These are phyloP conservation scores for Neoascia interrupta DNA, from an alignment of 2,888 invertebrate species.

Conservation along the genomic window DNA sequence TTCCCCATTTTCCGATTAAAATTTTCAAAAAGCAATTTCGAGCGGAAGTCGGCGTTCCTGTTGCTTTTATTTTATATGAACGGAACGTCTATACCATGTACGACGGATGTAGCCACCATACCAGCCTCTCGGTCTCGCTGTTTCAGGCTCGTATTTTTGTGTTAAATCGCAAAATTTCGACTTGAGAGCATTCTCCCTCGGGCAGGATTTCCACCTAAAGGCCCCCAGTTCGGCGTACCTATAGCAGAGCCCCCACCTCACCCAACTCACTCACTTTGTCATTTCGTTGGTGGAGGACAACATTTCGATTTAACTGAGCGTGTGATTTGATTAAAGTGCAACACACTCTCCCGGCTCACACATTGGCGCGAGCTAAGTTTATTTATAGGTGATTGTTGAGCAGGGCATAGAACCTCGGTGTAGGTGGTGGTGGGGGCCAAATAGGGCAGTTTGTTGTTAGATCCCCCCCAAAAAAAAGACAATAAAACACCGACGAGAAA, in stretches of 20 bases:
- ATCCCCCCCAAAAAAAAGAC: conserved; percentile 6
- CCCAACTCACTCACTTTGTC: conserved; percentile 8
- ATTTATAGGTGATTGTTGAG: conserved; percentile 56
- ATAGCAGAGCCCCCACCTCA: neutral
- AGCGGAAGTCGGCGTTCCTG: conserved; percentile 53
- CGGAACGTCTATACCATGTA: too few species aligned
- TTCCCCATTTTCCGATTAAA: conserved; percentile 65
- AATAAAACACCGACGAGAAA: conserved; percentile 12
- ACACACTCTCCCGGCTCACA: conserved; percentile 37
- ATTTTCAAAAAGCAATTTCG: conserved; percentile 65
- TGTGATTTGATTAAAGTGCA: conserved; percentile 69
- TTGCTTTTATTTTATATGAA: conserved; percentile 28
- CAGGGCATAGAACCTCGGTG: neutral
- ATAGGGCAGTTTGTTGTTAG: neutral
- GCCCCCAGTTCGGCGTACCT: neutral
- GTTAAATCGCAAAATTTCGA: conserved; percentile 64
- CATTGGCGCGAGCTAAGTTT: conserved; percentile 38
- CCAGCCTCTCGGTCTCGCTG: too few species aligned
- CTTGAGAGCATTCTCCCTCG: conserved; percentile 41
- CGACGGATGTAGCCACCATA: too few species aligned
- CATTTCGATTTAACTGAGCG: conserved; percentile 69
- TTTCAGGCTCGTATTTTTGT: conserved; percentile 25
- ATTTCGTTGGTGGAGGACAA: conserved; percentile 37
- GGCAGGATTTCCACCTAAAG: conserved; percentile 26
- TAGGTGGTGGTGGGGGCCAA: neutral